A percentile compares a stretch with the other conserved stretches of the same genome.
These are phyloP conservation scores for Salpingus planirostris DNA, from an alignment of 2,888 invertebrate genomes.

Conservation along the genomic window DNA sequence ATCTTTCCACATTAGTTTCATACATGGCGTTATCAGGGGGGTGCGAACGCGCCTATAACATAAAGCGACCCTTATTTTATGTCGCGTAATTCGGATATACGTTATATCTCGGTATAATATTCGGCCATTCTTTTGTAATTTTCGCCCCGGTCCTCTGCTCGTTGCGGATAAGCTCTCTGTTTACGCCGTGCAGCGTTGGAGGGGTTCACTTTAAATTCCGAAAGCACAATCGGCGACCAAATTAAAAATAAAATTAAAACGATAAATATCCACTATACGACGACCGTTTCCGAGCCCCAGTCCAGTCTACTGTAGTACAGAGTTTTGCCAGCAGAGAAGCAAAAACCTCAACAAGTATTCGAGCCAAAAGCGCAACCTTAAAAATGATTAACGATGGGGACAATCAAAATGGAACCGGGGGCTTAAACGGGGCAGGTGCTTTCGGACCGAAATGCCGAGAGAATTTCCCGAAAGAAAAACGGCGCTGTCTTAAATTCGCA, in stretches of 20 bases:
- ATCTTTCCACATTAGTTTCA: conserved; percentile 12
- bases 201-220: conserved; percentile 9
- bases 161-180: conserved; percentile 15
- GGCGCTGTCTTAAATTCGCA: too few species aligned
- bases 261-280: conserved; percentile 11
- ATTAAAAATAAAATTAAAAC: conserved; percentile 19
- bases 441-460: too few species aligned
- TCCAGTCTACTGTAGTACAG: too few species aligned
- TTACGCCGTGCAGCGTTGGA: too few species aligned
- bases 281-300: neutral
- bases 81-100: conserved; percentile 17
- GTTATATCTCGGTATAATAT: conserved; percentile 16
- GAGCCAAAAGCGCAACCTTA: too few species aligned
- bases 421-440: too few species aligned
- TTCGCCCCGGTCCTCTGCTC: conserved; percentile 12
- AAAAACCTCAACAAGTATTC: too few species aligned
- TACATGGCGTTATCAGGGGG: conserved; percentile 12
- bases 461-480: too few species aligned
- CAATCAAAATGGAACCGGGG: too few species aligned
- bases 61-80: conserved; percentile 20
- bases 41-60: conserved; percentile 12
- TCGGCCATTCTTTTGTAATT: conserved; percentile 17
- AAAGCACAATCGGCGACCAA: conserved; percentile 12
- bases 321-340: too few species aligned
- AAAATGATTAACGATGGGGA: too few species aligned